Evolutionary conservation across 1,140 invertebrate genomes (phyloP).

Genomic region (Venturia canescens): DNA sequence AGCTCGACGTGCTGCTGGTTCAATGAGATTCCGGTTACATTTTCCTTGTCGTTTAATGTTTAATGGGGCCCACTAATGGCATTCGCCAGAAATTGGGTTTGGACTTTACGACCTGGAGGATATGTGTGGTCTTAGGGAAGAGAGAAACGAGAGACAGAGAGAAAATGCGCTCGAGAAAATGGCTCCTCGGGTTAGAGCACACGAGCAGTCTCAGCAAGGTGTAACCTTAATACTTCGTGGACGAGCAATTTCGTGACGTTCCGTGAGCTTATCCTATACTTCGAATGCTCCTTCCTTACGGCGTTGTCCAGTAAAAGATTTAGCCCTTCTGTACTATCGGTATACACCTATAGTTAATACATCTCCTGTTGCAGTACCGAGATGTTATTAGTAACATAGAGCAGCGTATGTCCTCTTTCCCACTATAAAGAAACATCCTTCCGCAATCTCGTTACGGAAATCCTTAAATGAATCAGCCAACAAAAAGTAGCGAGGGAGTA

Average conservation of each 20-base stretch:
- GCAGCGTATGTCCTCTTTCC: neutral
- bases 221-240: conserved; percentile 51
- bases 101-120: conserved; percentile 55
- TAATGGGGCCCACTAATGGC: conserved; percentile 58
- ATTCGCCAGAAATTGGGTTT: conserved; percentile 58
- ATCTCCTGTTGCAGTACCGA: neutral
- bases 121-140: conserved; percentile 52
- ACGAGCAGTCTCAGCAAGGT: conserved; percentile 23
- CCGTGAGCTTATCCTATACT: conserved; percentile 36
- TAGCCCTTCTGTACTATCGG: conserved; percentile 25
- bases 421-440: neutral
- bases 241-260: conserved; percentile 49
- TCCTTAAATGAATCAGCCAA: neutral
- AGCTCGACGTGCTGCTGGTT: conserved; percentile 44
- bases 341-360: neutral
- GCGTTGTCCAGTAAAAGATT: conserved; percentile 24
- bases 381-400: neutral
- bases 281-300: conserved; percentile 19
- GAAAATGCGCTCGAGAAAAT: neutral
- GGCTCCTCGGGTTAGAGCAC: conserved; percentile 32
- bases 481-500: neutral
- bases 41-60: conserved; percentile 60
- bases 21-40: conserved; percentile 56
- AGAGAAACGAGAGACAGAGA: neutral
- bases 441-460: conserved; percentile 2